These are phyloP conservation scores for Acanthochromis polyacanthus DNA, from an alignment of 2,113 vertebrate species.

Conservation along the genomic window DNA sequence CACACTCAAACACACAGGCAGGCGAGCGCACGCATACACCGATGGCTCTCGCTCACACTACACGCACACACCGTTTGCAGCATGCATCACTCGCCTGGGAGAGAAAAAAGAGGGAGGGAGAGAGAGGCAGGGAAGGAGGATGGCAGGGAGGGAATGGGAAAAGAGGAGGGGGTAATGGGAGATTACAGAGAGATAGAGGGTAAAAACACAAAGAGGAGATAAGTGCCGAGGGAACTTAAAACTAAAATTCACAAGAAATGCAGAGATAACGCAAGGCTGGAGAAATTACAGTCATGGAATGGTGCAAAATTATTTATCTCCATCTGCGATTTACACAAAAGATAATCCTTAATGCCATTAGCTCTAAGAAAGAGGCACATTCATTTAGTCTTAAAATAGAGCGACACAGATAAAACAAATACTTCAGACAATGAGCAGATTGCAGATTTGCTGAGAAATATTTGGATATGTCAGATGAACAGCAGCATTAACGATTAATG, in stretches of 20 bases:
- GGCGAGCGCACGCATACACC: conserved; percentile 52
- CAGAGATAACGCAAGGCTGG: conserved; percentile 17
- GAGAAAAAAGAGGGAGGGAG: conserved; percentile 66
- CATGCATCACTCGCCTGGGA: conserved; percentile 78
- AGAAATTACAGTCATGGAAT: conserved; percentile 24
- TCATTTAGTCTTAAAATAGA: conserved; percentile 15
- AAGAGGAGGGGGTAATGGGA: conserved; percentile 55
- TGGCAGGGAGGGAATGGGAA: conserved; percentile 50
- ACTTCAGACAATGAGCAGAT: not conserved
- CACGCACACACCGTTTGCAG: conserved; percentile 70
- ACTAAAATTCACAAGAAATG: conserved; percentile 28
- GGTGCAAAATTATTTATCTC: conserved; percentile 21
- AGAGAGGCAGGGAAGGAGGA: conserved; percentile 47
- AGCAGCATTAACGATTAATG: not conserved
- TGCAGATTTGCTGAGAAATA: not conserved
- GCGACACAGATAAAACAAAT: conserved; percentile 1
- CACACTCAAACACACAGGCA: conserved; percentile 34
- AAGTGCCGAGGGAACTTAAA: conserved; percentile 48
- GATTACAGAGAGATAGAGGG: conserved; percentile 51
- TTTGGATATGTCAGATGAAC: not conserved
- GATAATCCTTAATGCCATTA: conserved; percentile 23
- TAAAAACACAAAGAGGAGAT: conserved; percentile 55
- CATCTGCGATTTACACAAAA: conserved; percentile 26
- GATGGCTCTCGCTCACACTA: conserved; percentile 60
- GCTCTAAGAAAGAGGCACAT: not conserved